A percentile compares a stretch with the other conserved stretches of the same genome.
Conservation (phyloP, 2,797 vertebrate species). For the Cynopterus sphinx region DNA sequence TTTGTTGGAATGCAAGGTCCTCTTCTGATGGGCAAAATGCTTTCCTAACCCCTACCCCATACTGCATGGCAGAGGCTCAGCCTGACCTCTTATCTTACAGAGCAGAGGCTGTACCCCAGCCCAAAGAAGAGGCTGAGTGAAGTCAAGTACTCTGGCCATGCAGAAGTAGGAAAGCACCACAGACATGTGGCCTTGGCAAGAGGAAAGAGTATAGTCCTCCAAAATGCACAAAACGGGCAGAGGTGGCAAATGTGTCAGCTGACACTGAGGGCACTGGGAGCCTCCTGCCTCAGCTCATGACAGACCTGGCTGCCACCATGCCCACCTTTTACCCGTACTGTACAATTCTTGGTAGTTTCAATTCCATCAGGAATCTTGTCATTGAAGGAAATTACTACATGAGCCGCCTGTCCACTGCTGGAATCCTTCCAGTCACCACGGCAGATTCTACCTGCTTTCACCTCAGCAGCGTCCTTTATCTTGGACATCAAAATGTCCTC, state of each 20-base stretch:
- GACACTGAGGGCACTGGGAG: background rate
- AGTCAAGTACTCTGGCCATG: background rate
- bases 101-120: background rate
- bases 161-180: background rate
- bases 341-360: slow-evolving; percentile 48
- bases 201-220: background rate
- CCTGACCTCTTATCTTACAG: background rate
- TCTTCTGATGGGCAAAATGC: background rate
- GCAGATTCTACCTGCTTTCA: background rate
- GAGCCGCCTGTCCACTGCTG: background rate
- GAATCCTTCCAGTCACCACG: background rate
- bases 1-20: background rate
- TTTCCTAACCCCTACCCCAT: background rate
- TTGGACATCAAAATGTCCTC: background rate
- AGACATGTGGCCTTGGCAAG: fast-evolving
- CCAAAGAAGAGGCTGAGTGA: background rate
- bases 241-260: fast-evolving
- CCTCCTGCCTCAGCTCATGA: background rate
- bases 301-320: slow-evolving; percentile 7
- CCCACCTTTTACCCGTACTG: background rate
- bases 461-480: background rate
- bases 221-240: background rate
- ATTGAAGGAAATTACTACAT: slow-evolving; percentile 52
- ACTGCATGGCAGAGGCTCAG: background rate
- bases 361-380: background rate